Evolutionary conservation across 1,140 invertebrate species (phyloP), one percentile per base, ranked within the genome.

Genomic region (Drosophila nigrodunni): DNA sequence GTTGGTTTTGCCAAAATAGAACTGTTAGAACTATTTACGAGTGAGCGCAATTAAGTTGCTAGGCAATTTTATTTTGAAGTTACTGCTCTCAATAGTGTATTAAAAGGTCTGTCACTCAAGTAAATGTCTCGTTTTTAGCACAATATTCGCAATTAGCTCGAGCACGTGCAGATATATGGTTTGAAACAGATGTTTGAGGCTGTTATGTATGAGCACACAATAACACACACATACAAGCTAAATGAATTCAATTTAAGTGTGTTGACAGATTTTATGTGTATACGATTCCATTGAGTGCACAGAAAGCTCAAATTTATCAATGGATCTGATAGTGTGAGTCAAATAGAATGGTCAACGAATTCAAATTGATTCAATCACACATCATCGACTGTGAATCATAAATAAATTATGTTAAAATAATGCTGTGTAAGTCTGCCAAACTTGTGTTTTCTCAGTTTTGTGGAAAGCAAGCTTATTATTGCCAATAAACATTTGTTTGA

Each of bases 131-230:
- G 62, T 44, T 44, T 39, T 10, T 34, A 55, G 30, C 37, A 37
- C 39, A 55, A 54, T 44, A 18, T 44, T 21, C 4, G 13, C 34
- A 44, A 44, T 66, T 44, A 58, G 41, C 15, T 61, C n/a, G 21
- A 66, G 37, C 80, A 66, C 76, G 67, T 69, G 80, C 64, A 73
- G 77, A 73, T 67, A 18, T 9, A 11, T 61, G 52, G 52, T 37
- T 34, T 30, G 13, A 30, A 41, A 35, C 44, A 50, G 21, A 15
- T 59, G 43, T 35, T 54, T 13, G 34, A 30, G 3, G 50, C n/a
- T 30, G 35, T 13, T 50, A 30, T 30, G 15, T 15, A 15, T 30
- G 25, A 30, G 6, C 25, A 30, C 25, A 30, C 25, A 52, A 68
- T 43, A 54, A 13, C 37, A 35, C 44, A 35, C 25, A 13, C 58